phyloP scores from a whole-genome alignment of 2,797 vertebrate genomes.

The Okamejei kenojei region DNA sequence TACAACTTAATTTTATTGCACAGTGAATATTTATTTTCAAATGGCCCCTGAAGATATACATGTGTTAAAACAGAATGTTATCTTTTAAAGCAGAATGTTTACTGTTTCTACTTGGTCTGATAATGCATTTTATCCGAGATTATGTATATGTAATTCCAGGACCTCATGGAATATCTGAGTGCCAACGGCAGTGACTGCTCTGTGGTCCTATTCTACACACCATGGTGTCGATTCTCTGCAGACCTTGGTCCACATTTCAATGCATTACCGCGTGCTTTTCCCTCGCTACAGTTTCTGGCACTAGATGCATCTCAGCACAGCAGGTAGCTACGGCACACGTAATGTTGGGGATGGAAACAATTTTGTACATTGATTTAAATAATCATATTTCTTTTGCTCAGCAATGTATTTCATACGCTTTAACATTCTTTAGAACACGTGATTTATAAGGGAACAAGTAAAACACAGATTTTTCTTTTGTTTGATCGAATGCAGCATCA shows the following conservation, averaged over 20 bases:
- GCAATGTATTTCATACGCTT: not conserved
- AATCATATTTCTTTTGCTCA: not conserved
- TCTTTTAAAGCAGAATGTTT: not conserved
- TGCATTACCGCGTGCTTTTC: constrained; percentile 82
- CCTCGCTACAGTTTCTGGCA: constrained; percentile 81
- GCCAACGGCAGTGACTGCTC: constrained; percentile 85
- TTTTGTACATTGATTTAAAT: not conserved
- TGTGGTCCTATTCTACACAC: constrained; percentile 83
- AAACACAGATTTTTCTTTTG: too few species aligned
- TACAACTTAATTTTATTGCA: not conserved
- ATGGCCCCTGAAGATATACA: not conserved
- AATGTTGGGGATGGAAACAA: not conserved
- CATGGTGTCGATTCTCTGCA: constrained; percentile 93
- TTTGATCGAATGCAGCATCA: too few species aligned
- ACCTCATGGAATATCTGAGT: constrained; percentile 90
- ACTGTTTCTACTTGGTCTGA: not conserved
- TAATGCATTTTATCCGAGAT: too few species aligned
- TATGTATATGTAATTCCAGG: constrained; percentile 57
- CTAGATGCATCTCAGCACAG: constrained; percentile 93
- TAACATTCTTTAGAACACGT: too few species aligned
- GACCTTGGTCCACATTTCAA: constrained; percentile 89
- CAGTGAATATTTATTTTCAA: not conserved
- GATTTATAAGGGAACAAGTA: too few species aligned
- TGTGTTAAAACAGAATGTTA: not conserved
- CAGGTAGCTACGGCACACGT: constrained; percentile 63